These are phyloP conservation scores for Melozone crissalis DNA, from an alignment of 2,113 vertebrate species.

Conservation along the genomic window DNA sequence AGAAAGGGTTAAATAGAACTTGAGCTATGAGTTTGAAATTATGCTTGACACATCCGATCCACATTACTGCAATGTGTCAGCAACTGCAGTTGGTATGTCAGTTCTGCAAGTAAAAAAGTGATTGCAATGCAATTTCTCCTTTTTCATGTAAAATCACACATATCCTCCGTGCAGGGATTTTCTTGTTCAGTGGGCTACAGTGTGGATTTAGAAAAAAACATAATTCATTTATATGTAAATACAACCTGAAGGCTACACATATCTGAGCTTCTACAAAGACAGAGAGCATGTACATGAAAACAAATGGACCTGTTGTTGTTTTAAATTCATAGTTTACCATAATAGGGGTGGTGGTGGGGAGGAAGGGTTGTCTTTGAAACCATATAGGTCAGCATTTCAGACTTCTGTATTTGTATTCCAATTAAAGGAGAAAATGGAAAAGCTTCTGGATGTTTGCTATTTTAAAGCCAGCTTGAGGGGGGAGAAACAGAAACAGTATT, in stretches of 20 bases:
- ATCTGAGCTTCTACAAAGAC: not conserved
- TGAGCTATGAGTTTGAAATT: not conserved
- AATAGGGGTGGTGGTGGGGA: not conserved
- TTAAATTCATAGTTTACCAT: constrained; percentile 22
- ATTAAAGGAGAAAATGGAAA: constrained; percentile 8
- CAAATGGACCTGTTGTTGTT: constrained; percentile 18
- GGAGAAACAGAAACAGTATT: not conserved
- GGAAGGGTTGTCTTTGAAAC: not conserved
- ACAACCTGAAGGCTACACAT: constrained; percentile 16
- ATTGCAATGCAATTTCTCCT: not conserved
- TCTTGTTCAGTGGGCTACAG: not conserved
- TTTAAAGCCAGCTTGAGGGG: not conserved
- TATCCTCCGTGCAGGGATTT: not conserved
- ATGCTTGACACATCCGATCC: not conserved
- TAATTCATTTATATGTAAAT: constrained; percentile 54
- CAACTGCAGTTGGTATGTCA: not conserved
- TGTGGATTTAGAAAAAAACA: not conserved
- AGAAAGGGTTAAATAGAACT: not conserved
- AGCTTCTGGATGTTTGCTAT: constrained; percentile 10
- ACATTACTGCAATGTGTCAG: not conserved
- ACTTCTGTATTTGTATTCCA: constrained; percentile 5
- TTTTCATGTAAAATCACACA: not conserved
- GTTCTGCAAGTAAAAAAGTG: not conserved
- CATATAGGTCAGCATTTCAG: constrained; percentile 34
- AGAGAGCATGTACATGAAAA: not conserved